Conservation (phyloP, 2,113 vertebrate species). For the Elephas maximus region DNA sequence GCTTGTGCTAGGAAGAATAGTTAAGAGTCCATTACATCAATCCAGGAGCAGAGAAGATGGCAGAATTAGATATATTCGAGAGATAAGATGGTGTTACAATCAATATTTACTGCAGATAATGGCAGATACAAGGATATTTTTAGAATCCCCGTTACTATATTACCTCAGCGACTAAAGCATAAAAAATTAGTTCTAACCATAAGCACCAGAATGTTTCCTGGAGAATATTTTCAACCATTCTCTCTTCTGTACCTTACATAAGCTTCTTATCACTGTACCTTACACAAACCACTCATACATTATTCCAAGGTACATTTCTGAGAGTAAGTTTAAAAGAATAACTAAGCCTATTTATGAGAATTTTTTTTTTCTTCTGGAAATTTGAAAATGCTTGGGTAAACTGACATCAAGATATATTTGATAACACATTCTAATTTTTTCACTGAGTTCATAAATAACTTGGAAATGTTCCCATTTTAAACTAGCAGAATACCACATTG, state of each 20-base stretch:
- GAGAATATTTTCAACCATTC: not conserved
- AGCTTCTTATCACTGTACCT: not conserved
- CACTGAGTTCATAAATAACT: slow-evolving; percentile 24
- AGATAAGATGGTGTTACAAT: not conserved
- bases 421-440: slow-evolving; percentile 36
- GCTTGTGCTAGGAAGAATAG: not conserved
- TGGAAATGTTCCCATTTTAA: not conserved
- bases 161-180: not conserved
- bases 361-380: slow-evolving; percentile 16
- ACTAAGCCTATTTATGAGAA: not conserved
- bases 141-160: not conserved
- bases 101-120: not conserved
- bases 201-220: slow-evolving; percentile 7
- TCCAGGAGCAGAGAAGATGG: not conserved
- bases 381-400: slow-evolving; percentile 52
- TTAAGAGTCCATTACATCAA: not conserved
- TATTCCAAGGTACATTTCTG: not conserved
- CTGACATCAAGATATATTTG: slow-evolving; percentile 48
- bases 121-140: not conserved
- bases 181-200: not conserved
- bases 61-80: not conserved
- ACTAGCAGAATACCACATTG: not conserved
- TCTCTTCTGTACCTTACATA: not conserved
- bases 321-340: slow-evolving; percentile 28
- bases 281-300: not conserved